Evolutionary conservation across 2,888 invertebrate genomes (phyloP), one percentile per base, ranked within the genome.

Genomic region (Chloromyia formosa): DNA sequence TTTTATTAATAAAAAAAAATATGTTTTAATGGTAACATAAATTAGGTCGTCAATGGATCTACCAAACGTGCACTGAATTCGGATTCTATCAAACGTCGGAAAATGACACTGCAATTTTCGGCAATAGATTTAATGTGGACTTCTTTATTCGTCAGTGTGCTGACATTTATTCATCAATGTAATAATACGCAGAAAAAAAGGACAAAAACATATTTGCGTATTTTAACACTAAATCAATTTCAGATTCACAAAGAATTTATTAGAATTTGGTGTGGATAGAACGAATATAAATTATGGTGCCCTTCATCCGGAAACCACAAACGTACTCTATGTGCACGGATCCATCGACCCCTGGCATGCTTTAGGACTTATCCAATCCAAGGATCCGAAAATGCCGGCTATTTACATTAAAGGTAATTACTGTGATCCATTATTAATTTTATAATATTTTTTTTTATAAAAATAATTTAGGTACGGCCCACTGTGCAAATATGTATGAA

Each of bases 1-100:
- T 22, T 23, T 1, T n/a, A 49, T 49, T 12, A 49, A 49, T n/a
- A n/a, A n/a, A n/a, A n/a, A n/a, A n/a, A n/a, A n/a, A n/a, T 49
- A n/a, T n/a, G 49, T n/a, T n/a, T 49, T 49, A 1, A 49, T n/a
- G 7, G 14, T 49, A 35, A 5, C 14, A 49, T n/a, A 49, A 49
- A n/a, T 12, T 7, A 49, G 92, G 88, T 78, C 92, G 97, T 0
- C 94, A 94, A 81, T 97, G 97, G 97, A 92, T 89, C 75, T 97
- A 96, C 83, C 97, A 97, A 86, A 97, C 97, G 0, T 98, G 97
- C 83, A 95, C 94, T 0, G 98, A 98, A 84, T 98, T 97, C 83
- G 97, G 97, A 27, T 98, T 94, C 85, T 98, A 92, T 85, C 97
- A 98, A 87, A 94, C 95, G 0, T 95, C 96, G 0, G 82, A 82